Evolutionary conservation across 2,113 vertebrate species (phyloP), one percentile per base, ranked within the genome.

Genomic region (Oryzias woworae): DNA sequence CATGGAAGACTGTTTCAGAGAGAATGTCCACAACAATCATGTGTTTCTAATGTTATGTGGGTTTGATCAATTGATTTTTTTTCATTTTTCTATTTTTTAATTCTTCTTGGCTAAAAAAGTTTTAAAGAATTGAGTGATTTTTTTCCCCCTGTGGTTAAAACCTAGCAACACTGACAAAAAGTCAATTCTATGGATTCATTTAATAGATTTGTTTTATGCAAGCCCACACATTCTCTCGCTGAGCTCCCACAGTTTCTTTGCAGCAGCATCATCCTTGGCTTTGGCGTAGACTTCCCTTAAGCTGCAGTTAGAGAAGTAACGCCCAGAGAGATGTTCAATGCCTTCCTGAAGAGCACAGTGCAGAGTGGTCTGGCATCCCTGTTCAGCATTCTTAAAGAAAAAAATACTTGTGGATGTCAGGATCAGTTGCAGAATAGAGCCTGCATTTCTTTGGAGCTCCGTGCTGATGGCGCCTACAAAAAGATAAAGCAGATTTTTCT

Each of bases 201-300:
- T 1, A 4, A 41, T 20, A 28, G 20, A 5, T 50, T 7, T 48
- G 20, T 52, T 51, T 57, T 45, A 67, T n/a, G 45, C 41, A 0
- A 73, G 53, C 41, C 48, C 71, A 53, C 53, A 97, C 3, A 67
- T 76, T 79, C 79, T 90, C 88, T 95, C 94, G 4, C 95, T 97
- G 80, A 92, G 80, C 70, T 95, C 94, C 95, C 96, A 96, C 20
- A 98, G 92, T n/a, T 89, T 93, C 61, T 57, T 91, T 0, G 95
- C 95, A 70, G 92, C 44, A 0, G 72, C 90, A 28, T 98, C 95
- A 0, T 98, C 94, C 0, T 49, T 86, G 0, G 90, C 69, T 58
- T 46, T 92, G 82, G 82, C 0, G 24, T 66, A 42, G 49, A 53
- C 58, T 15, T 73, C 53, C 62, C 43, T 67, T 4, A 73, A 58